A percentile compares a stretch with the other conserved stretches of the same genome.
phyloP scores from a whole-genome alignment of 2,888 invertebrate genomes.

The Gari tellinella region DNA sequence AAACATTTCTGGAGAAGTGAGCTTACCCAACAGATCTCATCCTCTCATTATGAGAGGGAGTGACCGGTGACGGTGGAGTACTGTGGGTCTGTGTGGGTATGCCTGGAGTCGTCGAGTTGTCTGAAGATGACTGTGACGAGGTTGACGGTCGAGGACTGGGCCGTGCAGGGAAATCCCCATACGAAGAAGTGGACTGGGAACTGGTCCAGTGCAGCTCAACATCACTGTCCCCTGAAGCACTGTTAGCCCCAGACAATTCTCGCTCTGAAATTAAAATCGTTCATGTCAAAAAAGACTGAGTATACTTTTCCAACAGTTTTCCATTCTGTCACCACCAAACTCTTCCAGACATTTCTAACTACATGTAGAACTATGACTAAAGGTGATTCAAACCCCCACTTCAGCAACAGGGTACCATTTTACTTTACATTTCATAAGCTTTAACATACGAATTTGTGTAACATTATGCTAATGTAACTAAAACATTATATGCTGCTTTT shows the following conservation, averaged over 20 bases:
- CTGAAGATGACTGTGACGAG: constrained; percentile 78
- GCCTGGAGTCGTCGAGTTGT: constrained; percentile 79
- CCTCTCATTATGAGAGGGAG: constrained; percentile 66
- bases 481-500: no score
- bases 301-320: no score
- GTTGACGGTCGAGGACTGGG: constrained; percentile 75
- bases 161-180: constrained; percentile 69
- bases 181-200: constrained; percentile 81
- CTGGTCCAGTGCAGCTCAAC: constrained; percentile 95
- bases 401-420: no score
- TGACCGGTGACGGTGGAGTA: constrained; percentile 81
- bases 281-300: background rate
- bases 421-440: no score
- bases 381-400: no score
- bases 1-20: no score
- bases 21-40: constrained; percentile 52
- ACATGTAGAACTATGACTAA: no score
- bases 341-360: no score
- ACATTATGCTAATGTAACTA: no score
- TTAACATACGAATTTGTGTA: no score
- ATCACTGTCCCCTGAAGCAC: constrained; percentile 83
- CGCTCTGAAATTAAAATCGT: constrained; percentile 85
- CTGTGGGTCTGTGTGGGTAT: constrained; percentile 84
- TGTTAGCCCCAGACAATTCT: constrained; percentile 87
- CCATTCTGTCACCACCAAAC: no score